Conservation (phyloP, 2,113 vertebrate genomes). For the Pyrgilauda ruficollis region DNA sequence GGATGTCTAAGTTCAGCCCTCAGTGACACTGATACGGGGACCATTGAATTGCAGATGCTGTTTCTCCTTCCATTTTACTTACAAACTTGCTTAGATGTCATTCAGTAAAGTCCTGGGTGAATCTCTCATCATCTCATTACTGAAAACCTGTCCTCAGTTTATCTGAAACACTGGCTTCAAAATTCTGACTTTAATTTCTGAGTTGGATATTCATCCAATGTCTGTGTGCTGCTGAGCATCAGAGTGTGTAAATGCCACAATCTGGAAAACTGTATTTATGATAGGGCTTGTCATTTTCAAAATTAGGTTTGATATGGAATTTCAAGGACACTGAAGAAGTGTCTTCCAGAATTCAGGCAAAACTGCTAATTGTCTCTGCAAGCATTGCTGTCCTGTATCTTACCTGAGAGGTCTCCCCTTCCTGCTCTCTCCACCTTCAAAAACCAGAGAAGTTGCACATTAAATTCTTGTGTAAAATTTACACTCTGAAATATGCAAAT, state of each 20-base stretch:
- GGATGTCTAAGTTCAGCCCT: neutral
- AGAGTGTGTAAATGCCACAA: neutral
- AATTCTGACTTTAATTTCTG: neutral
- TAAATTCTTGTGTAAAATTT: neutral
- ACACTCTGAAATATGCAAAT: neutral
- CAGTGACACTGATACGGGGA: neutral
- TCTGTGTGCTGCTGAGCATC: neutral
- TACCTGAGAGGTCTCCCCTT: neutral
- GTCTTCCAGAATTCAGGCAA: neutral
- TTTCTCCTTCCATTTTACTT: neutral
- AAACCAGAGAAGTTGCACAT: neutral
- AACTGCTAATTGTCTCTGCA: neutral
- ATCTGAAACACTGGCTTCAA: neutral
- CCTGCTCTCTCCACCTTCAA: neutral
- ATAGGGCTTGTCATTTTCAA: neutral
- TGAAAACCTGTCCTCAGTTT: neutral
- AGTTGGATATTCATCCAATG: neutral
- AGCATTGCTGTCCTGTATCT: neutral
- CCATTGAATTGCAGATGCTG: neutral
- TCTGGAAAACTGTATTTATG: neutral
- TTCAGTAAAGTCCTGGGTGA: neutral
- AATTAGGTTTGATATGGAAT: neutral
- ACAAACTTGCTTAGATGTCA: neutral
- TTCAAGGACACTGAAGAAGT: neutral
- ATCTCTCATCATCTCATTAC: neutral